Base-by-base conservation (phyloP, 2,888 invertebrate species). In the Cantharis rustica region DNA sequence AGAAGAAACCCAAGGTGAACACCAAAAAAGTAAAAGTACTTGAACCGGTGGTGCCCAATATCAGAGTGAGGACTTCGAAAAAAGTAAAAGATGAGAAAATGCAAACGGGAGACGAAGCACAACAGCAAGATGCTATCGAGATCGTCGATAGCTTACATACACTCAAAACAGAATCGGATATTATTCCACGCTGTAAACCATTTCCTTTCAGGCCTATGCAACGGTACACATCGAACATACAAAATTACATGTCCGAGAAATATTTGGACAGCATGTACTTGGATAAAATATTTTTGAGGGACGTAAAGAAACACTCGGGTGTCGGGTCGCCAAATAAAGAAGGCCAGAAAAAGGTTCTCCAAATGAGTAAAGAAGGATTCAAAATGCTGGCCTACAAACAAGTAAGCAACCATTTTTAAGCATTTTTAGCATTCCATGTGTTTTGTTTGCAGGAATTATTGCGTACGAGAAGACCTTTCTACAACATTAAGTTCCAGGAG, bases 221-320 rank as follows among this genome's bases (percentile, higher is more conserved):
- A 77, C 81, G 83, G 15, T 85, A 85, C 76, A 88, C 88, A 0
- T 85, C 84, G 0, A 88, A 88, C 64, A 86, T 88, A 16, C 84
- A 87, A 72, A 87, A 87, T 75, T 86, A 88, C 20, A 86, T 89
- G 84, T 88, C 88, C 0, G 86, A 86, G 71, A 86, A 87, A 73
- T 90, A 90, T 80, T 83, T 90, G 63, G 88, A 88, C 23, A 81
- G 82, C 4, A 84, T 90, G 83, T 87, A 87, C 47, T 78, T 82
- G 66, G 90, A 90, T 77, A 89, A 89, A 79, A 81, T 86, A 16
- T 90, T 89, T 79, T 78, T 90, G 47, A 85, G 87, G 68, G 77
- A 84, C 11, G 72, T 89, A 16, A 82, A 85, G 62, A 79, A 84
- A 0, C 82, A 86, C 73, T 82, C 84, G 0, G 86, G 86, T 5